Conservation (phyloP, 2,888 invertebrate species). For the Helicoverpa assulta region DNA sequence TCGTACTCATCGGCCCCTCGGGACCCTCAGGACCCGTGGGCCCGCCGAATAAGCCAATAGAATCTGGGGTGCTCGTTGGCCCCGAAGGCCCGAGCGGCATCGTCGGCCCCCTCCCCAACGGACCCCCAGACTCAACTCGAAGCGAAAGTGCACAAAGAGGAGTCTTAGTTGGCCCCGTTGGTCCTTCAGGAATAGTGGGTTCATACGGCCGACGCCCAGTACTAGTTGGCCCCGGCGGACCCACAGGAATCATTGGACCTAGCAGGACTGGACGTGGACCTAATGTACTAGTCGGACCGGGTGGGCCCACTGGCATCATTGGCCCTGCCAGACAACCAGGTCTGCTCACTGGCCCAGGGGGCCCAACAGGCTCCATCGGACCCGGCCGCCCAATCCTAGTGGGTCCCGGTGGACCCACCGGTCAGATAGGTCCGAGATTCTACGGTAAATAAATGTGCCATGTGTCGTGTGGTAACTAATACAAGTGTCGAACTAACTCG, state of each 20-base stretch:
- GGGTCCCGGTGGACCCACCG: slow-evolving; percentile 87
- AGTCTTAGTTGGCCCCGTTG: slow-evolving; percentile 86
- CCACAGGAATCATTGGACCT: slow-evolving; percentile 75
- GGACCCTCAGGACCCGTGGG: slow-evolving; percentile 62
- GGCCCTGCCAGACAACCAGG: slow-evolving; percentile 72
- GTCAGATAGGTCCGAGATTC: slow-evolving; percentile 76
- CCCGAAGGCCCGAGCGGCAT: slow-evolving; percentile 62
- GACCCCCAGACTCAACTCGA: slow-evolving; percentile 67
- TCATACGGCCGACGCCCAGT: slow-evolving; percentile 68
- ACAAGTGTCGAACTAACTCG: slow-evolving; percentile 54
- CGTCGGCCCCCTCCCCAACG: slow-evolving; percentile 63
- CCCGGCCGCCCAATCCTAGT: slow-evolving; percentile 67
- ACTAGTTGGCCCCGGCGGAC: slow-evolving; percentile 85
- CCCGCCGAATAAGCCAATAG: slow-evolving; percentile 29
- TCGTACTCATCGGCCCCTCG: slow-evolving; percentile 68
- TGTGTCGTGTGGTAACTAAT: slow-evolving; percentile 67
- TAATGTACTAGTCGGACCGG: slow-evolving; percentile 82
- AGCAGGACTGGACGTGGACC: slow-evolving; percentile 55
- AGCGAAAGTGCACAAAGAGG: slow-evolving; percentile 70
- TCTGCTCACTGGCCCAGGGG: slow-evolving; percentile 82
- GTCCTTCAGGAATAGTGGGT: slow-evolving; percentile 72
- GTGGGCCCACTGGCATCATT: slow-evolving; percentile 72
- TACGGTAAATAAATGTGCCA: slow-evolving; percentile 81
- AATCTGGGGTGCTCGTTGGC: slow-evolving; percentile 61
- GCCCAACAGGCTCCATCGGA: slow-evolving; percentile 75